A percentile compares a stretch with the other conserved stretches of the same genome.
phyloP scores from a whole-genome alignment of 2,888 invertebrate species.

The Drosophila paranaensis region DNA sequence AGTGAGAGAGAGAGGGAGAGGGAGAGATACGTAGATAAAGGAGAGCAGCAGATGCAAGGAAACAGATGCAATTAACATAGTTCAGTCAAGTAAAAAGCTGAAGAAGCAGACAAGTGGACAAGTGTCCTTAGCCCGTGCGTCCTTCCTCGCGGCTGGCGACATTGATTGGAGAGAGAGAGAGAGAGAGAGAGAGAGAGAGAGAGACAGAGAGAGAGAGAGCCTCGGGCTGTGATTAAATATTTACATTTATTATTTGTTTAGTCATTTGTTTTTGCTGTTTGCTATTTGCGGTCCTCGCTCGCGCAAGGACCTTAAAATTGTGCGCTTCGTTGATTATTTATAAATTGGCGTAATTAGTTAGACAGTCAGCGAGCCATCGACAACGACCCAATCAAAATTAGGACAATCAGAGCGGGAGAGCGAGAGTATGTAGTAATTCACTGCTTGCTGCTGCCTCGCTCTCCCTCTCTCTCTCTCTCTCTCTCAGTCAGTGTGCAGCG shows the following conservation, averaged over 20 bases:
- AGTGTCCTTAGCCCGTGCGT: conserved; percentile 33
- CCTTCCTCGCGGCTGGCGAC: not conserved
- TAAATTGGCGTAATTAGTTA: conserved; percentile 75
- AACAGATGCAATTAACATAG: conserved; percentile 52
- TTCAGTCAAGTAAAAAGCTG: conserved; percentile 19
- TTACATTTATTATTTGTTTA: conserved; percentile 20
- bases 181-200: conserved; percentile 17
- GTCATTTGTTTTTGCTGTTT: conserved; percentile 3
- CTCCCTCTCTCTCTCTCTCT: conserved; percentile 6
- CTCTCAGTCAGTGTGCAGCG: conserved; percentile 49
- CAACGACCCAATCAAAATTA: conserved; percentile 47
- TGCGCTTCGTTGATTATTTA: conserved; percentile 72
- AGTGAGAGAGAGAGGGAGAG: not conserved
- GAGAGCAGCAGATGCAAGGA: conserved; percentile 12
- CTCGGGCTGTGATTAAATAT: conserved; percentile 25
- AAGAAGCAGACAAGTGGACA: conserved; percentile 18
- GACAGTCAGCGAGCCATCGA: conserved; percentile 41
- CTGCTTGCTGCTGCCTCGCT: not conserved
- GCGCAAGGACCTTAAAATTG: conserved; percentile 67
- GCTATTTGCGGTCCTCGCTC: conserved; percentile 43
- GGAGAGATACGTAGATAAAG: not conserved
- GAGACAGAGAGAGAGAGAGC: conserved; percentile 13
- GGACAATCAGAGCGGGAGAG: conserved; percentile 47
- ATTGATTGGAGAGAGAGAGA: conserved; percentile 29
- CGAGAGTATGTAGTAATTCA: not conserved